These are phyloP conservation scores for Tyrannus savana DNA, from an alignment of 2,113 vertebrate genomes.

Conservation along the genomic window DNA sequence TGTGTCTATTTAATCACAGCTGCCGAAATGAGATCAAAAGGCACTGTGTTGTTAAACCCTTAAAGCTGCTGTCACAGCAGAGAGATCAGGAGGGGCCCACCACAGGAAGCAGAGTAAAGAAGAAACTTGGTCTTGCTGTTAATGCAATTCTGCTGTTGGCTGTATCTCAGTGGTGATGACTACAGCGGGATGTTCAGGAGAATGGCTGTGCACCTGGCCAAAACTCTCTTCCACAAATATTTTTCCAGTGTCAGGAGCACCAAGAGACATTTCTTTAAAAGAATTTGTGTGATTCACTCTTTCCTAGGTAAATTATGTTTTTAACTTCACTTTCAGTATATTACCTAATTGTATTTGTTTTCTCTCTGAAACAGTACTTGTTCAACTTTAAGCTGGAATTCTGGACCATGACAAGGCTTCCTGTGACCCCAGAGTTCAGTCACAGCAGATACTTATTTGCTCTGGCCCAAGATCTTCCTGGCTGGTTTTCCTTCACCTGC, in stretches of 20 bases:
- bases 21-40: constrained; percentile 82
- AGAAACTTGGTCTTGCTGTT: background rate
- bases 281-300: background rate
- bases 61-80: constrained; percentile 67
- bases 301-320: background rate
- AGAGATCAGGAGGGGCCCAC: constrained; percentile 53
- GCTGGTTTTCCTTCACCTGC: background rate
- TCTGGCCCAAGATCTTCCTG: background rate
- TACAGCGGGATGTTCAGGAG: background rate
- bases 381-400: background rate
- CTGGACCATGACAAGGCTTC: background rate
- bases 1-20: constrained; percentile 86
- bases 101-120: constrained; percentile 8
- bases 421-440: background rate
- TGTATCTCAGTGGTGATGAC: background rate
- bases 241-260: background rate
- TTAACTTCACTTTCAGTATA: background rate
- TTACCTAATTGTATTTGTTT: background rate
- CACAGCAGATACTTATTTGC: background rate
- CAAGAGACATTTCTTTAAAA: background rate
- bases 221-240: background rate
- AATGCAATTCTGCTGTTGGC: background rate
- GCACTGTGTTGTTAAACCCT: constrained; percentile 72
- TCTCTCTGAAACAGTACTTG: background rate
- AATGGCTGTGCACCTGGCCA: background rate